These are phyloP conservation scores for Acanthisitta chloris DNA, from an alignment of 2,113 vertebrate species.

Conservation along the genomic window DNA sequence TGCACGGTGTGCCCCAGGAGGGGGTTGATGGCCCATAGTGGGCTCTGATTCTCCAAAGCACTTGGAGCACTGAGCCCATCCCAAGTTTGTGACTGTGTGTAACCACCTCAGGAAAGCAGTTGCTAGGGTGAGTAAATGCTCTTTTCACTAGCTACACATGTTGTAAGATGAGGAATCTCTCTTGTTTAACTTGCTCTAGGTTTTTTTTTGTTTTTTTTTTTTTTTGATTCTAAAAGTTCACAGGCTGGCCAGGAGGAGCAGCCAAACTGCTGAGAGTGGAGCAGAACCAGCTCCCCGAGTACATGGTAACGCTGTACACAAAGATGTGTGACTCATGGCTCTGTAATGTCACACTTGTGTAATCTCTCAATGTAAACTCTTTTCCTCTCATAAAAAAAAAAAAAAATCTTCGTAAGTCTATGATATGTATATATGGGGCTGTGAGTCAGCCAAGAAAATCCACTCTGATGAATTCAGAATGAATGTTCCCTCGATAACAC, in stretches of 20 bases:
- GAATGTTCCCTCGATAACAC: slow-evolving; percentile 46
- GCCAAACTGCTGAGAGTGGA: slow-evolving; percentile 46
- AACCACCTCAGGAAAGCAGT: background rate
- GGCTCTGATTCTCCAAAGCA: background rate
- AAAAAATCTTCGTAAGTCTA: background rate
- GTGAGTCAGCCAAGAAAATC: slow-evolving; percentile 48
- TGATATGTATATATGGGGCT: background rate
- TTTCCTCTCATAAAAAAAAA: slow-evolving; percentile 59
- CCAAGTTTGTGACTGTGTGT: background rate
- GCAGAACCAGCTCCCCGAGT: slow-evolving; percentile 31
- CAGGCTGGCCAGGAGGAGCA: slow-evolving; percentile 49
- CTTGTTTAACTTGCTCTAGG: slow-evolving; percentile 1
- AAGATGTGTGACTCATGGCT: slow-evolving; percentile 60
- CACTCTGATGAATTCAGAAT: slow-evolving; percentile 54
- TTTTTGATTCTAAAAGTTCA: slow-evolving; percentile 18
- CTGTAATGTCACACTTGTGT: slow-evolving; percentile 62
- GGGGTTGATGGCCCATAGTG: background rate
- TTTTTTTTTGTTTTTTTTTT: no score
- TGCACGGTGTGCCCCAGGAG: background rate
- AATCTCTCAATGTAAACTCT: slow-evolving; percentile 42
- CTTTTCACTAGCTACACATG: background rate
- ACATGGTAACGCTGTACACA: slow-evolving; percentile 63
- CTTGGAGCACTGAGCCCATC: background rate
- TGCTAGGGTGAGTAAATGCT: background rate
- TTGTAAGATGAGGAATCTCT: background rate